A percentile compares a stretch with the other conserved stretches of the same genome.
These are phyloP conservation scores for Eulacestoma nigropectus DNA, from an alignment of 2,113 vertebrate species.

Conservation along the genomic window DNA sequence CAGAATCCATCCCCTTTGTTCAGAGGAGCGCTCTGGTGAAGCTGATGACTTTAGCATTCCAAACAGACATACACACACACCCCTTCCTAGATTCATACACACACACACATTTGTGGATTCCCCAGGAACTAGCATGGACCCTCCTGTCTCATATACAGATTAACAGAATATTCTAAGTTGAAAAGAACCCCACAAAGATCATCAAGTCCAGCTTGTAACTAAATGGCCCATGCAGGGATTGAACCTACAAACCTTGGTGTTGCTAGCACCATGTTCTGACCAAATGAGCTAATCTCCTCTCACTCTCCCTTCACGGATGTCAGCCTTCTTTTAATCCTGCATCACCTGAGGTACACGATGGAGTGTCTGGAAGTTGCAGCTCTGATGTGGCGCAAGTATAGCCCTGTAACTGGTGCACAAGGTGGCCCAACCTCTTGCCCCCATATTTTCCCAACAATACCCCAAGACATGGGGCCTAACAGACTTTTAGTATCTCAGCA, in stretches of 20 bases:
- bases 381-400: neutral
- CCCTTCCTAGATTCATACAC: neutral
- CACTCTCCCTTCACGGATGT: neutral
- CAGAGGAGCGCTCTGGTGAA: neutral
- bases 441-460: neutral
- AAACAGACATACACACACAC: neutral
- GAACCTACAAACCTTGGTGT: neutral
- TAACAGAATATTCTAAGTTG: neutral
- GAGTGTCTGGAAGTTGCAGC: neutral
- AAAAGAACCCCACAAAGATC: neutral
- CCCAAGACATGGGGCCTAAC: neutral
- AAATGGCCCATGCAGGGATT: neutral
- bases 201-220: neutral
- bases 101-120: neutral
- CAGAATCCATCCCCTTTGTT: neutral
- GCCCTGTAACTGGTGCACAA: neutral
- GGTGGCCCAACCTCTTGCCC: neutral
- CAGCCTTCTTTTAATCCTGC: neutral
- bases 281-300: neutral
- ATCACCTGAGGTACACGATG: neutral
- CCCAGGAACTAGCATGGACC: neutral
- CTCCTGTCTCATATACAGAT: neutral
- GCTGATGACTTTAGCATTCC: neutral
- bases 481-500: neutral
- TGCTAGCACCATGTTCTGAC: neutral